Base-by-base conservation (phyloP, 2,888 invertebrate genomes). In the Dasypolia templi region DNA sequence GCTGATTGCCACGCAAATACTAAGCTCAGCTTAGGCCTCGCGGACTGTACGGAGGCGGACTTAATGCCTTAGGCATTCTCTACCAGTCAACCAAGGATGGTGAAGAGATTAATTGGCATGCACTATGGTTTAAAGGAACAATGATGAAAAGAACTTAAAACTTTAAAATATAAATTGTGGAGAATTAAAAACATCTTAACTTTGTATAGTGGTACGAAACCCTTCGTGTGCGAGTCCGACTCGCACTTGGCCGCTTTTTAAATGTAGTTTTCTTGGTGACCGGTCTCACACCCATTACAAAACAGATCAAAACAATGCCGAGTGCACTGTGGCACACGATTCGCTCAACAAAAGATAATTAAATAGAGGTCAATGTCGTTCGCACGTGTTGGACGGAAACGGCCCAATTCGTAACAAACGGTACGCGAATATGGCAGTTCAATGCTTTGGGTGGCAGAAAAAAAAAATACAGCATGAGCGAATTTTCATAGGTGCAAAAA, bases 281-380 rank as follows among this genome's bases (percentile, higher is more conserved):
- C 49, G 65, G 35, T 49, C 68, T 61, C 64, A 63, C 53, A 72
- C n/a, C 22, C 11, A 69, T 84, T 85, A 77, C 81, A 69, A 71
- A 77, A 77, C 58, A 9, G 3, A 62, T 68, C 44, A 66, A 81
- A 83, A 86, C 86, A 87, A 84, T 80, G 61, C 66, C 55, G 63
- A 65, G 65, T 69, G 22, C 42, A 53, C 35, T 72, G 73, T 53
- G 42, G 82, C 61, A 65, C 56, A 65, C 81, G 63, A 69, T 69
- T 62, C 32, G 56, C 42, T 81, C 63, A 70, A 83, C 84, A 85
- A 86, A 83, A 81, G 87, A 85, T 87, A 85, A 81, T 86, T 80
- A 79, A 81, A 87, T 87, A 74, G 86, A 77, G 89, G 91, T 89
- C 91, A 91, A 90, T 89, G 92, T 85, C 88, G 81, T 70, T 88